These are phyloP conservation scores for Antitype chi DNA, from an alignment of 2,888 invertebrate species.

Conservation along the genomic window DNA sequence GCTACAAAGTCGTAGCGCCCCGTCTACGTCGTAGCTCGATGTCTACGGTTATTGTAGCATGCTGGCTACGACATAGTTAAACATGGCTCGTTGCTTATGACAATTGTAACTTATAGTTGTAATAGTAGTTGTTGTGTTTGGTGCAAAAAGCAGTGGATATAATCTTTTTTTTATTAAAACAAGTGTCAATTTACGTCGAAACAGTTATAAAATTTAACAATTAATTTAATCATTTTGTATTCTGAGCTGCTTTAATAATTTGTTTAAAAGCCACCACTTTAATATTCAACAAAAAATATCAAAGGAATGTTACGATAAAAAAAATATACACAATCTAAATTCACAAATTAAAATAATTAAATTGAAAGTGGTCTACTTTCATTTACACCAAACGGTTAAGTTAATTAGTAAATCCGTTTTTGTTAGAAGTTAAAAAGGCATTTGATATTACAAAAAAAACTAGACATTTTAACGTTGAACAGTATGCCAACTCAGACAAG, in stretches of 20 bases:
- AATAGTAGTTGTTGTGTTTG: not conserved
- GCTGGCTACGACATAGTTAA: not conserved
- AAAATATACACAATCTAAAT: not conserved
- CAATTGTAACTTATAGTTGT: not conserved
- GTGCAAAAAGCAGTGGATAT: not conserved
- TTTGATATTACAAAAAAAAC: constrained; percentile 2
- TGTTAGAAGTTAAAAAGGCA: not conserved
- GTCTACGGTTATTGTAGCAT: not conserved
- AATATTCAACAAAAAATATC: not conserved
- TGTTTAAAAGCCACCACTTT: not conserved
- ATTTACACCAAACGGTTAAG: constrained; percentile 12
- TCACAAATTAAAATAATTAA: not conserved
- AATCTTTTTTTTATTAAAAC: not conserved
- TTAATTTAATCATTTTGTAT: not conserved
- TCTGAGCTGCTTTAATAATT: not conserved
- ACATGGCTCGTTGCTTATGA: not conserved
- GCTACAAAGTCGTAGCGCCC: constrained; percentile 1
- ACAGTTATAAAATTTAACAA: not conserved
- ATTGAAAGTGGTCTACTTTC: constrained; percentile 7
- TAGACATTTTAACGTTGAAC: not conserved
- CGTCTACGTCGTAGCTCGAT: constrained; percentile 25
- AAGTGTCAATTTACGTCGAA: not conserved
- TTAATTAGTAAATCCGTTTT: constrained; percentile 8
- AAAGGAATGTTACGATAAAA: not conserved
- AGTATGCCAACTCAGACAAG: not conserved